Conservation (phyloP, 2,888 invertebrate species). For the Oxyscelio sp. region DNA sequence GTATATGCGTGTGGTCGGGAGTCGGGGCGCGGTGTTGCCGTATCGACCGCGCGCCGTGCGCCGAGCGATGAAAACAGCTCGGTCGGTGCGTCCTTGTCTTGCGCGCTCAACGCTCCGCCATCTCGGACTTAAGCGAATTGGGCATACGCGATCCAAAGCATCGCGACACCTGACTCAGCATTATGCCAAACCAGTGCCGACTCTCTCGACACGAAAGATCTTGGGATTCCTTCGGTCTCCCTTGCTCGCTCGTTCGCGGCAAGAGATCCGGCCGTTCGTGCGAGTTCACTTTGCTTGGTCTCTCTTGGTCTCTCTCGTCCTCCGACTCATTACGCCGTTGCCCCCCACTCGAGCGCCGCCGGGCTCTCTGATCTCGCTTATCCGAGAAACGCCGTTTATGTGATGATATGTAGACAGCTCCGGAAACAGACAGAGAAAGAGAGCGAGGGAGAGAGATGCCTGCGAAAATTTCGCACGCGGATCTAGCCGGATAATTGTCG, state of each 20-base stretch:
- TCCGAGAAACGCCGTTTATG: constrained; percentile 73
- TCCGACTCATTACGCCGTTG: constrained; percentile 35
- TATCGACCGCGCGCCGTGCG: constrained; percentile 84
- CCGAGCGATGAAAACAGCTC: too few relatives aligned
- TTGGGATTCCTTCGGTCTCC: too few relatives aligned
- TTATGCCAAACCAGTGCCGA: constrained; percentile 54
- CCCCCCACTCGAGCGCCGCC: constrained; percentile 68
- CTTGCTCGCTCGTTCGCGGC: not conserved
- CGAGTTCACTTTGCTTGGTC: too few relatives aligned
- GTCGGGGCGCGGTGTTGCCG: constrained; percentile 87
- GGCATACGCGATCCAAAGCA: constrained; percentile 57
- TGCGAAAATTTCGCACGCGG: constrained; percentile 4
- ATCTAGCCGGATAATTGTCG: not conserved
- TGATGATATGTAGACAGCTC: constrained; percentile 43
- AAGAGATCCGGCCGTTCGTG: too few relatives aligned
- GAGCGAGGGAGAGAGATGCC: not conserved
- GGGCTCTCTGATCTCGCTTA: constrained; percentile 66
- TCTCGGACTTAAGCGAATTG: constrained; percentile 63
- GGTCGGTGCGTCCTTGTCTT: constrained; percentile 62
- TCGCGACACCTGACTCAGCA: constrained; percentile 82
- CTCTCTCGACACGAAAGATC: too few relatives aligned
- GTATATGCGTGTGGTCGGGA: constrained; percentile 61
- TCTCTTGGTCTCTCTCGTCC: too few relatives aligned
- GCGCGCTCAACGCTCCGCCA: constrained; percentile 69
- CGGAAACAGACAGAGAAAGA: not conserved